Percentiles rank a stretch among this genome's conserved stretches.
Conservation (phyloP, 1,140 invertebrate species). For the Drosophila guanche region DNA sequence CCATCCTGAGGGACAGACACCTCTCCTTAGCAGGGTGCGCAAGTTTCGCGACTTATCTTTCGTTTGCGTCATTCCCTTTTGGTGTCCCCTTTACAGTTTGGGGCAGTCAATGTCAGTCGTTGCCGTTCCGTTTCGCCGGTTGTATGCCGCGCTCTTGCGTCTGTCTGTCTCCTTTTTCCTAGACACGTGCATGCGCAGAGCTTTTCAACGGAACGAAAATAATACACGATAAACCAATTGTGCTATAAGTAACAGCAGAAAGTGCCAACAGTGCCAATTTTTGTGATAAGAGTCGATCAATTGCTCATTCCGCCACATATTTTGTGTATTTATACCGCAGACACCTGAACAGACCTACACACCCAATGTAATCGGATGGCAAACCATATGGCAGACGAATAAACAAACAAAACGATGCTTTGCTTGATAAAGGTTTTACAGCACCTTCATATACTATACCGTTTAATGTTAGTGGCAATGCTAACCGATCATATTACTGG, state of each 20-base stretch:
- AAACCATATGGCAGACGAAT: constrained; percentile 24
- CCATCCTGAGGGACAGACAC: constrained; percentile 2
- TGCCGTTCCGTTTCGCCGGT: constrained; percentile 11
- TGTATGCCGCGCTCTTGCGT: constrained; percentile 17
- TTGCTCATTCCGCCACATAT: constrained; percentile 21
- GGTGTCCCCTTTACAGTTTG: constrained; percentile 4
- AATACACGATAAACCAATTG: constrained; percentile 27
- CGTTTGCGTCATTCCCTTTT: constrained; percentile 17
- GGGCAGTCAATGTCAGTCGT: constrained; percentile 33
- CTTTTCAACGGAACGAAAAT: not conserved
- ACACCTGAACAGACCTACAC: constrained; percentile 21
- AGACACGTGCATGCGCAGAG: constrained; percentile 32
- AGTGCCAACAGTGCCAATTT: constrained; percentile 33
- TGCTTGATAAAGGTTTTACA: not conserved
- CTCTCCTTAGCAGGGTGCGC: not conserved
- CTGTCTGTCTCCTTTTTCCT: not conserved
- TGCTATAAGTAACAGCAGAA: constrained; percentile 21
- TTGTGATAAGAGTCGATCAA: constrained; percentile 43
- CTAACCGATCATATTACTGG: constrained; percentile 1
- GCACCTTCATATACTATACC: too few species aligned
- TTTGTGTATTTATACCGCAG: constrained; percentile 33
- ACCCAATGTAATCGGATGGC: not conserved
- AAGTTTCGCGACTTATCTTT: constrained; percentile 15
- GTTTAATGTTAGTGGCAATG: constrained; percentile 4
- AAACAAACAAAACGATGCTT: constrained; percentile 22